These are phyloP conservation scores for Spea multiplicata DNA, from an alignment of 2,113 vertebrate species.

Conservation along the genomic window DNA sequence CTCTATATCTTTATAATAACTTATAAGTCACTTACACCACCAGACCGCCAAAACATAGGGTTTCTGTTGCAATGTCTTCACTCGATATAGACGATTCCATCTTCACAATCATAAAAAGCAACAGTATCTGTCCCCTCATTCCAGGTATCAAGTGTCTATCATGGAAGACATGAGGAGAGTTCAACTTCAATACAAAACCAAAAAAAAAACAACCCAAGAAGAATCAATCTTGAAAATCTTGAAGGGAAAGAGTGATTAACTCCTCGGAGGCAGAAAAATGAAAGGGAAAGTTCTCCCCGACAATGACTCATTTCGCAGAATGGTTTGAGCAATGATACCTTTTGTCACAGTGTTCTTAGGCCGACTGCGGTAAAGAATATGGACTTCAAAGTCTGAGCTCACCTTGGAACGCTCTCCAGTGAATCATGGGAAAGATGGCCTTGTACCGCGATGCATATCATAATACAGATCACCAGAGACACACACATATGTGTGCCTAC, in stretches of 20 bases:
- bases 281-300: constrained; percentile 21
- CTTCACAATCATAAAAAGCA: too few relatives aligned
- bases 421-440: background rate
- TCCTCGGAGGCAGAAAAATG: constrained; percentile 16
- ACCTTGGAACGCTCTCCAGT: background rate
- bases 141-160: too few relatives aligned
- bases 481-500: background rate
- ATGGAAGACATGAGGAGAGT: too few relatives aligned
- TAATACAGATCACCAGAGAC: background rate
- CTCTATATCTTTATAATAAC: too few relatives aligned
- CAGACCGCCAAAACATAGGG: too few relatives aligned
- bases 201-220: background rate
- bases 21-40: too few relatives aligned
- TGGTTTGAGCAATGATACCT: background rate
- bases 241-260: constrained; percentile 9
- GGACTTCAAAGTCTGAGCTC: background rate
- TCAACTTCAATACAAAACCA: too few relatives aligned
- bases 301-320: background rate
- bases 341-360: background rate
- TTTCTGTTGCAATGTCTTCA: too few relatives aligned
- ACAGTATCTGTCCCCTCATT: too few relatives aligned
- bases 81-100: too few relatives aligned
- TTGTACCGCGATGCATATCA: background rate
- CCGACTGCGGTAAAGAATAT: background rate
- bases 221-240: background rate